These are phyloP conservation scores for Penaeus chinensis DNA, from an alignment of 1,140 invertebrate genomes.

Conservation along the genomic window DNA sequence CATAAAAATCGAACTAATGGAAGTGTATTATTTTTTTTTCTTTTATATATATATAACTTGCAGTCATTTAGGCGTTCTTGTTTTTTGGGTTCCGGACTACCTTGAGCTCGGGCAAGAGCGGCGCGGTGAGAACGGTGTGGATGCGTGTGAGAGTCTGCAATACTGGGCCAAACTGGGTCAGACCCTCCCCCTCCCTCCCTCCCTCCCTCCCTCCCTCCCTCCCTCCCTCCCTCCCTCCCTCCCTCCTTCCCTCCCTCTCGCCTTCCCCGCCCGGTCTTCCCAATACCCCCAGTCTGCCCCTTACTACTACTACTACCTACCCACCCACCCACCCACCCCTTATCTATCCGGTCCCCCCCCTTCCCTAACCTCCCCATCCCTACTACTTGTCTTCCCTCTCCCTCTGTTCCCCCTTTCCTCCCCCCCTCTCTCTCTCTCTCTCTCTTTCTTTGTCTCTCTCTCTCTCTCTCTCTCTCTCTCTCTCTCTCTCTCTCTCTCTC, in stretches of 20 bases:
- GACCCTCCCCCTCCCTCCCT: background rate
- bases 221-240: background rate
- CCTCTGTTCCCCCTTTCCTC: background rate
- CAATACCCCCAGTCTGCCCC: background rate
- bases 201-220: background rate
- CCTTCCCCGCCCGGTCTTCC: background rate
- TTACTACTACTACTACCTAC: too few species aligned
- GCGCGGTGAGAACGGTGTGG: background rate
- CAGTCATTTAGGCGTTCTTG: too few species aligned
- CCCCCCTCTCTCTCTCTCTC: background rate
- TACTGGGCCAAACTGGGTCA: background rate
- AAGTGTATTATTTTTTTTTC: too few species aligned
- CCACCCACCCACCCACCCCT: too few species aligned
- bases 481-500: constrained; percentile 30
- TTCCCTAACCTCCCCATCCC: too few species aligned
- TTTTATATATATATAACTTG: too few species aligned
- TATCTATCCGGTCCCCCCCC: too few species aligned
- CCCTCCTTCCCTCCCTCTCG: background rate
- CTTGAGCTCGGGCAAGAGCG: background rate
- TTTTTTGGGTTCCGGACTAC: too few species aligned
- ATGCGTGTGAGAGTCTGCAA: background rate
- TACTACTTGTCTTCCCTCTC: background rate
- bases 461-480: background rate
- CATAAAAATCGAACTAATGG: too few species aligned
- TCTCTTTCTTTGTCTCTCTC: background rate